phyloP scores from a whole-genome alignment of 2,797 vertebrate species.

The Trematomus bernacchii region DNA sequence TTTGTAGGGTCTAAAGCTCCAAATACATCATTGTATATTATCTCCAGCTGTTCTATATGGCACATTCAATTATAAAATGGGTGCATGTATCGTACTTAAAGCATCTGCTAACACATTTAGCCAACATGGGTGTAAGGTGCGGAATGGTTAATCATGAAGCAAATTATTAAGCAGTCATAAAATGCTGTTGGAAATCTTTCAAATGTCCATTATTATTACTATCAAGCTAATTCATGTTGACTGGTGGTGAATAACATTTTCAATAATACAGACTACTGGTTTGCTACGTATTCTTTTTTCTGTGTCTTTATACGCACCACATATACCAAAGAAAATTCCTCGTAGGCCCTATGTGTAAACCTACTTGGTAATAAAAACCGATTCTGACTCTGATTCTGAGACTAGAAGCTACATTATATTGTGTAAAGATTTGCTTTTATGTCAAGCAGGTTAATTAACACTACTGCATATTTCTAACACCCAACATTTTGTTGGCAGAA shows the following conservation, averaged over 20 bases:
- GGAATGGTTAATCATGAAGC: neutral
- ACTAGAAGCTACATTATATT: too few species aligned
- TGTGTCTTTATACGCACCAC: too few species aligned
- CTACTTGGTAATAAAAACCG: too few species aligned
- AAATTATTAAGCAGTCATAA: neutral
- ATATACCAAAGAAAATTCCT: too few species aligned
- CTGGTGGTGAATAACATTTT: neutral
- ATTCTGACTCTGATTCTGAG: too few species aligned
- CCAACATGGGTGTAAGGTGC: neutral
- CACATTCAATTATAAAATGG: neutral
- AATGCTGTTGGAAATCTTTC: neutral
- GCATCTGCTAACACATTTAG: neutral
- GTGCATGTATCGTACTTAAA: neutral
- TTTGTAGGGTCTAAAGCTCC: neutral
- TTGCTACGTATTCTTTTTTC: too few species aligned
- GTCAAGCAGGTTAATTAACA: too few species aligned
- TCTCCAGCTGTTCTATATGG: neutral
- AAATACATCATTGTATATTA: neutral
- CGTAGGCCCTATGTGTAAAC: too few species aligned
- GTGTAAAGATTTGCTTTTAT: too few species aligned
- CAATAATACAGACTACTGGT: too few species aligned
- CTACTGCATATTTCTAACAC: too few species aligned
- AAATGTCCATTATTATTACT: neutral
- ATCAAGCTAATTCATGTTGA: neutral
- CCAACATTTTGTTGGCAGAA: too few species aligned